Evolutionary conservation across 1,140 invertebrate species (phyloP).

Genomic region (Zaprionus inermis): DNA sequence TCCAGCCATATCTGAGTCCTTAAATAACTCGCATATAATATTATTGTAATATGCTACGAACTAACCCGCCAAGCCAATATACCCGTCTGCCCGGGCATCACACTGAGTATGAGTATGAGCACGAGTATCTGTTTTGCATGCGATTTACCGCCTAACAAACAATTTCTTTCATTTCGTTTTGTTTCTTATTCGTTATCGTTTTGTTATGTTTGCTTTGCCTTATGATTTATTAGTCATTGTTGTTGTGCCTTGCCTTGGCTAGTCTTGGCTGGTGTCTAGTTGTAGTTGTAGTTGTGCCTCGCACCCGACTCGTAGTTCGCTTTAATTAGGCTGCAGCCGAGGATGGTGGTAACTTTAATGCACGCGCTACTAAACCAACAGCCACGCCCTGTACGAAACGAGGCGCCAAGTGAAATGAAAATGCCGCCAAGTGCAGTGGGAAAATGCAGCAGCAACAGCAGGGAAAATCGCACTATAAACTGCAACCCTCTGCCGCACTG

Average conservation of each 20-base stretch:
- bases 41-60: neutral
- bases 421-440: conserved; percentile 34
- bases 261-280: conserved; percentile 39
- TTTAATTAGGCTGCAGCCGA: conserved; percentile 57
- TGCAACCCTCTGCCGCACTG: conserved; percentile 14
- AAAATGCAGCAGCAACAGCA: conserved; percentile 8
- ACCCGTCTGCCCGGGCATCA: conserved; percentile 2
- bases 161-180: conserved; percentile 24
- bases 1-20: no score
- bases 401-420: conserved; percentile 46
- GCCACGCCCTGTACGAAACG: conserved; percentile 21
- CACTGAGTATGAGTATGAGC: neutral
- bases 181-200: conserved; percentile 20
- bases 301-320: conserved; percentile 45
- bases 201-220: conserved; percentile 34
- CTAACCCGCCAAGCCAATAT: neutral
- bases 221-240: conserved; percentile 25
- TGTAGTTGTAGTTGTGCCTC: conserved; percentile 26
- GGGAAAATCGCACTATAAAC: conserved; percentile 26
- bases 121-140: conserved; percentile 11
- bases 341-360: conserved; percentile 22
- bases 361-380: conserved; percentile 50
- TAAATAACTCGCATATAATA: neutral
- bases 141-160: conserved; percentile 29
- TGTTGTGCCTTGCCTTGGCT: conserved; percentile 45